A percentile compares a stretch with the other conserved stretches of the same genome.
Conservation (phyloP, 2,888 invertebrate species). For the Scaptomyza flava region DNA sequence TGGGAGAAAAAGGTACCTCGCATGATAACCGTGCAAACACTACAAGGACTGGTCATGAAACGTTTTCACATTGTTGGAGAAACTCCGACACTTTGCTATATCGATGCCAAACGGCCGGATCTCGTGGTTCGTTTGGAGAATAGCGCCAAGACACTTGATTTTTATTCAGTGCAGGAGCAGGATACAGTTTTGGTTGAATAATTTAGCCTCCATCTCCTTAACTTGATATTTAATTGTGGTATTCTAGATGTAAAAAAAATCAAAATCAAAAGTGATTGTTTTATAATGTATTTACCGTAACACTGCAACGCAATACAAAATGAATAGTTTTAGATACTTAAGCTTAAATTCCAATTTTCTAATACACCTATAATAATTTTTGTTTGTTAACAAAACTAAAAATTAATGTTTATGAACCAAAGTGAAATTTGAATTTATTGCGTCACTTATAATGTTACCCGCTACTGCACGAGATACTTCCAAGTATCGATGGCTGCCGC, state of each 20-base stretch:
- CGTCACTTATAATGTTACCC: not conserved
- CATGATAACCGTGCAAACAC: constrained; percentile 92
- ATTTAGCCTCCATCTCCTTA: constrained; percentile 2
- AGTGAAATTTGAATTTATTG: constrained; percentile 6
- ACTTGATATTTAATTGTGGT: constrained; percentile 53
- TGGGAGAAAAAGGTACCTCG: constrained; percentile 90
- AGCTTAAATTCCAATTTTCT: constrained; percentile 38
- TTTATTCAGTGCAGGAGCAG: constrained; percentile 93
- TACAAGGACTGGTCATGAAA: constrained; percentile 92
- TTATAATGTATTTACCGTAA: constrained; percentile 21
- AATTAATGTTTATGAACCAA: constrained; percentile 30
- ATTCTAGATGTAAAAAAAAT: constrained; percentile 50
- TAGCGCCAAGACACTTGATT: constrained; percentile 91
- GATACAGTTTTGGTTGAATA: constrained; percentile 90
- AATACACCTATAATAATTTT: constrained; percentile 42
- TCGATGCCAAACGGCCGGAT: constrained; percentile 87
- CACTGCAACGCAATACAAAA: constrained; percentile 47
- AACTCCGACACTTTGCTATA: constrained; percentile 83
- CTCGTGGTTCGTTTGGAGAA: constrained; percentile 92
- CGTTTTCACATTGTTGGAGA: constrained; percentile 86
- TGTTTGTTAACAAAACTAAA: constrained; percentile 47
- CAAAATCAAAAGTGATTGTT: constrained; percentile 26
- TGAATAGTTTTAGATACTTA: constrained; percentile 52
- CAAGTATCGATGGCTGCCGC: constrained; percentile 9
- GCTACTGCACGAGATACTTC: not conserved